Evolutionary conservation across 2,797 vertebrate species (phyloP).

Genomic region (Tinamus major): DNA sequence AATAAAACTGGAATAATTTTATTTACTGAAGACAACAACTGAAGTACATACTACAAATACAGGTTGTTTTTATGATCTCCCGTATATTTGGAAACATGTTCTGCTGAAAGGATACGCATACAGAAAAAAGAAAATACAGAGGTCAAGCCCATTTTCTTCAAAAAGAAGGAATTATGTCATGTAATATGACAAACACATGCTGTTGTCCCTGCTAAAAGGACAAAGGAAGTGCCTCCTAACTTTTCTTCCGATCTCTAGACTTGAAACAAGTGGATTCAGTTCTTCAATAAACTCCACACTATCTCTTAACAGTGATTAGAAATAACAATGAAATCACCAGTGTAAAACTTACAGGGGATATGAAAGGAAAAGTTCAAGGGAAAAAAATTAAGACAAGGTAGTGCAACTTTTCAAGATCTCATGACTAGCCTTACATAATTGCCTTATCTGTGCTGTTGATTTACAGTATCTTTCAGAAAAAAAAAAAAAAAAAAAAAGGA

Average conservation of each 20-base stretch:
- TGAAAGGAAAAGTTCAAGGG: background rate
- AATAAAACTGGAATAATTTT: background rate
- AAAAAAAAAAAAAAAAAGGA: background rate
- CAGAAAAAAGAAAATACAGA: background rate
- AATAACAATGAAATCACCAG: background rate
- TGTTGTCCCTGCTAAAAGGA: background rate
- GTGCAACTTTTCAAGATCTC: background rate
- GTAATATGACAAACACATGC: background rate
- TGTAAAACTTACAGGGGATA: background rate
- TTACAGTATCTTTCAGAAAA: background rate
- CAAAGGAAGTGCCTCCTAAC: background rate
- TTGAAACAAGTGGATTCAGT: background rate
- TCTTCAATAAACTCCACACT: background rate
- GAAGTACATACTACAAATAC: background rate
- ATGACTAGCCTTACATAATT: background rate
- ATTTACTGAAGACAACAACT: background rate
- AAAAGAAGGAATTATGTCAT: background rate
- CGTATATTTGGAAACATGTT: background rate
- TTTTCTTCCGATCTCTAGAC: background rate
- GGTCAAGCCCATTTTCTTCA: background rate
- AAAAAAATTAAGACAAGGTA: background rate
- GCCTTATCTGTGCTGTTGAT: background rate
- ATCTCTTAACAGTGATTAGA: background rate
- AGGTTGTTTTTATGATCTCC: background rate
- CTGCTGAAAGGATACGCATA: background rate